Evolutionary conservation across 1,140 invertebrate genomes (phyloP).

Genomic region (Caenorhabditis brenneri): DNA sequence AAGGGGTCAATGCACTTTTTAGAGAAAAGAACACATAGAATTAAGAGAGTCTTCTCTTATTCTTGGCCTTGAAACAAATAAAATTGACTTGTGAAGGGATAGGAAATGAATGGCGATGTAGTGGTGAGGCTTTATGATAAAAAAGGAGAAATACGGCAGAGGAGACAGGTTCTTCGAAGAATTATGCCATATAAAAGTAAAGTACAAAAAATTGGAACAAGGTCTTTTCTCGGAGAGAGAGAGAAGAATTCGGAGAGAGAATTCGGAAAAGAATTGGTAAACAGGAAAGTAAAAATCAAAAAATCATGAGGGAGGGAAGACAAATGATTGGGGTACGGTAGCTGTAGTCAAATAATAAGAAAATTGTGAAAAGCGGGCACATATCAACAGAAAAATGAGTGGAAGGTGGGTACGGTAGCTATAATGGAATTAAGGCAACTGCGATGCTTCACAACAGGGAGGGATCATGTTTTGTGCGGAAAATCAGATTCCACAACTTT

Average conservation of each 20-base stretch:
- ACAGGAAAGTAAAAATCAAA: neutral
- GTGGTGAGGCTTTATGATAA: neutral
- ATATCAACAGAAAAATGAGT: too few species aligned
- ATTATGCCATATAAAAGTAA: slow-evolving; percentile 13
- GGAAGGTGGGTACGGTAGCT: too few species aligned
- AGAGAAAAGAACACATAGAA: neutral
- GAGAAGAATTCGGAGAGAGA: neutral
- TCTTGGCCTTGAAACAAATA: neutral
- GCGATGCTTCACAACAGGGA: too few species aligned
- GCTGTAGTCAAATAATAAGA: too few species aligned
- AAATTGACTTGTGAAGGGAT: too few species aligned
- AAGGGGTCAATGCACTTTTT: neutral
- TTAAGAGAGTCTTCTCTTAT: neutral
- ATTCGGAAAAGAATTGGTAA: neutral
- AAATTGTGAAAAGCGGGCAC: too few species aligned
- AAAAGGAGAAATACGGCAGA: neutral
- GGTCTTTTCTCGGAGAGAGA: neutral
- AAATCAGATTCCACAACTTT: too few species aligned
- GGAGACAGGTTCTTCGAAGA: neutral
- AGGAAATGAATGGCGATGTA: neutral
- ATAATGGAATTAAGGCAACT: too few species aligned
- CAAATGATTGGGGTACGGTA: neutral
- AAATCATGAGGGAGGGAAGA: too few species aligned
- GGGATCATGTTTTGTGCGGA: too few species aligned
- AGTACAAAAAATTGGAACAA: neutral